Conservation (phyloP, 2,797 vertebrate genomes). For the Pampus argenteus region DNA sequence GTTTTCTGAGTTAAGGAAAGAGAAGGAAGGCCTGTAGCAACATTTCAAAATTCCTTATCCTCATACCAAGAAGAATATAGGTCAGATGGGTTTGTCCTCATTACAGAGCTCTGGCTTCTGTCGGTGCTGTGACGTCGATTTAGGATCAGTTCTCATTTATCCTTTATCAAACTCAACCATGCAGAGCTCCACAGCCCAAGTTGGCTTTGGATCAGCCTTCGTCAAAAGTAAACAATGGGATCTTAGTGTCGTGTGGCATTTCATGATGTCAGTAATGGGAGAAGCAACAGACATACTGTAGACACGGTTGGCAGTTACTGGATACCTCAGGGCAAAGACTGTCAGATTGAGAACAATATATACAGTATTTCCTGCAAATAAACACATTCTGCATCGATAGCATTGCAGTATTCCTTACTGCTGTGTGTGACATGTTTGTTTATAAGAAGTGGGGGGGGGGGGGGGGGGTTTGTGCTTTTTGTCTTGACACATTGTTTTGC, state of each 20-base stretch:
- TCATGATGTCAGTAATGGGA: conserved; percentile 56
- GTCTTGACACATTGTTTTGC: conserved; percentile 21
- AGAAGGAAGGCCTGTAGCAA: conserved; percentile 35
- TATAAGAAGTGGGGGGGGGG: too few relatives aligned
- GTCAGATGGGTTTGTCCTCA: conserved; percentile 72
- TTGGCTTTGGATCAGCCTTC: conserved; percentile 36
- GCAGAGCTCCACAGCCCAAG: conserved; percentile 26
- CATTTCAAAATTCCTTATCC: conserved; percentile 47
- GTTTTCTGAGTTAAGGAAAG: conserved; percentile 33
- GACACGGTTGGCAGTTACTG: conserved; percentile 58
- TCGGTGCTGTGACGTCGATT: conserved; percentile 57
- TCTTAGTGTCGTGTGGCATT: conserved; percentile 44
- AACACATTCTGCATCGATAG: conserved; percentile 41
- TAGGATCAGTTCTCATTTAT: conserved; percentile 69
- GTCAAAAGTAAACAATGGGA: conserved; percentile 58
- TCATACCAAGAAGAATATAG: conserved; percentile 70
- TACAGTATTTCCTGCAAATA: conserved; percentile 41
- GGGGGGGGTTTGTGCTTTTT: conserved; percentile 2
- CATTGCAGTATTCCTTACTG: conserved; percentile 10
- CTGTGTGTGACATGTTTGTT: conserved; percentile 43
- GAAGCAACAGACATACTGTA: conserved; percentile 29
- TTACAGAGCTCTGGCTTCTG: conserved; percentile 66
- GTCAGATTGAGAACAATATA: conserved; percentile 64
- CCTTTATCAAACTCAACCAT: conserved; percentile 51
- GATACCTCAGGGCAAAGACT: conserved; percentile 57